These are phyloP conservation scores for Paramormyrops kingsleyae DNA, from an alignment of 2,113 vertebrate species.

Conservation along the genomic window DNA sequence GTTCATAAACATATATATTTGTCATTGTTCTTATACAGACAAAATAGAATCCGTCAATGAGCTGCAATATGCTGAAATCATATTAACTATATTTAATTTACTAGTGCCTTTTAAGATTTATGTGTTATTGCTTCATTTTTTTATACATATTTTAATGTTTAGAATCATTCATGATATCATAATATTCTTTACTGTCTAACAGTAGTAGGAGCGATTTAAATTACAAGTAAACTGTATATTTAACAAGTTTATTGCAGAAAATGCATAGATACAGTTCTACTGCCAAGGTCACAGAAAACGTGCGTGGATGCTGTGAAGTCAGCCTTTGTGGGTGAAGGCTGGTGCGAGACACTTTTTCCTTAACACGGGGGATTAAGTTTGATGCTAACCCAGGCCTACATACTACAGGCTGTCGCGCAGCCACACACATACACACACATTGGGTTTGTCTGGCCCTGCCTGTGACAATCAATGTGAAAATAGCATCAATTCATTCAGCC, in stretches of 20 bases:
- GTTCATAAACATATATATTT: constrained; percentile 46
- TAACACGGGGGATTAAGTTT: neutral
- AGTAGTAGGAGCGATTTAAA: neutral
- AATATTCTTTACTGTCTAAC: neutral
- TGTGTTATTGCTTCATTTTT: neutral
- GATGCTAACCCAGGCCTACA: neutral
- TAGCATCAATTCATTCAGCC: neutral
- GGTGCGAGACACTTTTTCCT: neutral
- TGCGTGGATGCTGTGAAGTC: neutral
- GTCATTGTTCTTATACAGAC: constrained; percentile 51
- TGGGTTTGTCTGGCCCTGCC: neutral
- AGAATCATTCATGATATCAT: neutral
- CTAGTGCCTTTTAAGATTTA: neutral
- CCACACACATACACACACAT: neutral
- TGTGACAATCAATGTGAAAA: neutral
- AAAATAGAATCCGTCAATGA: constrained; percentile 13
- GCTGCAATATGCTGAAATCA: constrained; percentile 49
- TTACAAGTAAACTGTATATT: neutral
- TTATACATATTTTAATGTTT: neutral
- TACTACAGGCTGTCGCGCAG: neutral
- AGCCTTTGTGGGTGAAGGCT: neutral
- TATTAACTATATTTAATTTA: constrained; percentile 36
- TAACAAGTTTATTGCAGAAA: neutral
- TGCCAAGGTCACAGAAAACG: neutral
- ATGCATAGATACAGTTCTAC: neutral